These are phyloP conservation scores for Ectemnius continuus DNA, from an alignment of 2,888 invertebrate genomes.

Conservation along the genomic window DNA sequence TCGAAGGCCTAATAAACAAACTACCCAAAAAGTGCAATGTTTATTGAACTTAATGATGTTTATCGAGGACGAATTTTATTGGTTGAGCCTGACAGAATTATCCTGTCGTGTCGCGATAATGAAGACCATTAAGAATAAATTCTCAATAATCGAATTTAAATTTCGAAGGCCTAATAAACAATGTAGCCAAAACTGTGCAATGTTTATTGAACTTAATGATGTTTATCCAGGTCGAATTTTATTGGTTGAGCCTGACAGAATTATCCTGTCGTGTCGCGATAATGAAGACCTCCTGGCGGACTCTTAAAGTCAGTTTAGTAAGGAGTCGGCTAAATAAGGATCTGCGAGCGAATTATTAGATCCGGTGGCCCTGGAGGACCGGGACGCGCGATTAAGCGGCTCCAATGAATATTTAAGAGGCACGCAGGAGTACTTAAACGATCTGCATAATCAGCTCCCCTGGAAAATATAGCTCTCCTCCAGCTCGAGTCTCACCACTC, in stretches of 20 bases:
- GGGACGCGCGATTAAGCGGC: background rate
- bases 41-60: no score
- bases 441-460: conserved; percentile 3
- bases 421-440: conserved; percentile 5
- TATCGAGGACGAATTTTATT: no score
- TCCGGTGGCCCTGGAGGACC: background rate
- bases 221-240: no score
- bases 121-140: no score
- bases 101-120: background rate
- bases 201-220: no score
- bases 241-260: no score
- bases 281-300: background rate
- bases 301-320: background rate
- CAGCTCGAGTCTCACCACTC: background rate
- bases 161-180: no score
- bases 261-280: background rate
- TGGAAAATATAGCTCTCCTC: background rate
- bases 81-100: no score
- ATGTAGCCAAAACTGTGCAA: no score
- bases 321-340: conserved; percentile 3
- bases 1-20: no score
- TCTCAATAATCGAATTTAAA: no score
- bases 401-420: conserved; percentile 7
- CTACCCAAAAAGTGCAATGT: no score
- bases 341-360: background rate